Base-by-base conservation (phyloP, 37 sponge, comb jelly and placozoan species). In the Dysidea cf. avara region DNA sequence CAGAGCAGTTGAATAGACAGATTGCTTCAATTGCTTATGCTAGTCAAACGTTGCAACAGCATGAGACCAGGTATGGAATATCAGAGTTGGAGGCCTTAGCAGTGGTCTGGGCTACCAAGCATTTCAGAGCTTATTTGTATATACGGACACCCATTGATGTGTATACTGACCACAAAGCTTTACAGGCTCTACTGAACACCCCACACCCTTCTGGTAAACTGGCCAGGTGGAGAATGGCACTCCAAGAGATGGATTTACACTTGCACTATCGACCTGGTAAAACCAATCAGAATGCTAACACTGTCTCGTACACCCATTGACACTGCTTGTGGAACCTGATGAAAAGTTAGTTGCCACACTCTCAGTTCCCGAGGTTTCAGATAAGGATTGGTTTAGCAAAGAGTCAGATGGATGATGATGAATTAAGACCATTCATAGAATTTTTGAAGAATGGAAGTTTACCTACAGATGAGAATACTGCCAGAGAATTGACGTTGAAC, bases 91-190 rank as follows among this genome's bases (percentile, higher is more conserved):
- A 82, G 53, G 68, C 75, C 25, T 68, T 73, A 25, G 83, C 69
- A 68, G 36, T 86, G 4, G 68, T 75, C 13, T 71, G 73, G 56
- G 81, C 81, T 16, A 66, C 61, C 26, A 46, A 51, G 29, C 29
- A 55, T 30, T 81, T 71, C 53, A 39, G 82, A 3, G 59, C 73
- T 32, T 72, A 81, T 53, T 18, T 85, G 25, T 85, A n/a, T n/a
- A n/a, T n/a, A n/a, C n/a, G n/a, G n/a, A n/a, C n/a, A n/a, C n/a
- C n/a, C n/a, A n/a, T n/a, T n/a, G n/a, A n/a, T n/a, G n/a, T n/a
- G n/a, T n/a, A n/a, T n/a, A n/a, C n/a, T n/a, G n/a, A n/a, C n/a
- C 83, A 82, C 30, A 48, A 68, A 13, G 69, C 83, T 2, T 74
- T 56, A 26, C 66, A 48, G 6, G 74, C 61, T 30, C 37, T 82